Evolutionary conservation across 2,113 vertebrate species (phyloP), one percentile per base, ranked within the genome.

Genomic region (Sinosuthora webbiana): DNA sequence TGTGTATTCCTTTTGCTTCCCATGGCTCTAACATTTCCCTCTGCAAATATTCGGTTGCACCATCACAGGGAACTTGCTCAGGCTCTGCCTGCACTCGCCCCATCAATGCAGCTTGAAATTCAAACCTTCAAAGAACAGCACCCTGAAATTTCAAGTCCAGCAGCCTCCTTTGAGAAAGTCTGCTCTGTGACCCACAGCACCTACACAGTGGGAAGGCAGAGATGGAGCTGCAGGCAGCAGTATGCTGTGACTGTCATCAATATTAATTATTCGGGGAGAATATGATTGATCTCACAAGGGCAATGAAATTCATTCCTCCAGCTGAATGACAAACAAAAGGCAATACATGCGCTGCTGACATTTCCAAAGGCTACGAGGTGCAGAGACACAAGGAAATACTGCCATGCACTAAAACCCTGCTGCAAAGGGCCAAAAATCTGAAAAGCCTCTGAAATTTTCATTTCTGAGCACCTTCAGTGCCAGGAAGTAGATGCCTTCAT

Each of bases 221-320:
- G n/a, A 74, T 10, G 11, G 62, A 90, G n/a, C 79, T 81, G 52
- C 35, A 87, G 77, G 90, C 90, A 93, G 92, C 56, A 78, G 18
- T 31, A 28, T 28, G n/a, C 52, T 45, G 41, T 9, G 45, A 59
- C n/a, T 65, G 77, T 74, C 89, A 93, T 93, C 95, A 82, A 88
- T 94, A 96, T 96, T 95, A 95, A 96, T 95, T 95, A 95, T 85
- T 88, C 89, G 85, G 73, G 87, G 55, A 91, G 75, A 88, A 90
- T 82, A 77, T 76, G 89, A 95, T 59, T 93, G 96, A 96, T 95
- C 95, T 94, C 87, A 62, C 1, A 67, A 96, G 87, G 93, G 80
- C 91, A 95, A 79, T 59, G 87, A 93, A 95, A 95, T 90, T 90
- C 71, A 35, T 75, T 63, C 68, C 92, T 88, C 45, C 71, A 63